phyloP scores from a whole-genome alignment of 2,113 vertebrate genomes.

The Sciurus niger region DNA sequence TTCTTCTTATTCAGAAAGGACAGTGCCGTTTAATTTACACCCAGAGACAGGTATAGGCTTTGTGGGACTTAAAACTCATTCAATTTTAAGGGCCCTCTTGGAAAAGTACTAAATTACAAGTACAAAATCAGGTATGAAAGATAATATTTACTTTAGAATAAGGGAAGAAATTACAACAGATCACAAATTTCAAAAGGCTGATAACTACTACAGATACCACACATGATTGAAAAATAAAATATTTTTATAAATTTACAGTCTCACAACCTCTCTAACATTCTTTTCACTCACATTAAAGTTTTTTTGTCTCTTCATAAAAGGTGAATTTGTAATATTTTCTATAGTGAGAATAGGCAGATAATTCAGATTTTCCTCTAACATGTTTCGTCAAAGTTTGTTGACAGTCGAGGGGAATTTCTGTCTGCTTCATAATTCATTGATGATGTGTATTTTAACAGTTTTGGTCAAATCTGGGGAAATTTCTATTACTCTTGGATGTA shows the following conservation, averaged over 20 bases:
- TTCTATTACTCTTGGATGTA: fast-evolving
- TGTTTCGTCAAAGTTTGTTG: background rate
- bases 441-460: background rate
- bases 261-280: background rate
- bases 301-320: background rate
- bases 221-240: background rate
- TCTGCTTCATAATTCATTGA: background rate
- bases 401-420: background rate
- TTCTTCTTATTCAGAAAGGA: background rate
- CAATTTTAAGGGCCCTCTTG: background rate
- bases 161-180: slow-evolving; percentile 15
- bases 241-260: background rate
- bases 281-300: background rate
- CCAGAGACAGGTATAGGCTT: background rate
- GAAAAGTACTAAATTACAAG: background rate
- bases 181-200: background rate
- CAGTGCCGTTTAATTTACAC: background rate
- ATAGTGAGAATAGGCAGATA: background rate
- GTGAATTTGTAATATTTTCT: slow-evolving; percentile 25
- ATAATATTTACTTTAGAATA: slow-evolving; percentile 29
- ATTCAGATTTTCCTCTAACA: background rate
- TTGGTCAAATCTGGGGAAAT: background rate
- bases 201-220: background rate
- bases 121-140: background rate
- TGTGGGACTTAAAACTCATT: background rate